Evolutionary conservation across 2,797 vertebrate species (phyloP).

Genomic region (Aulostomus chinensis): DNA sequence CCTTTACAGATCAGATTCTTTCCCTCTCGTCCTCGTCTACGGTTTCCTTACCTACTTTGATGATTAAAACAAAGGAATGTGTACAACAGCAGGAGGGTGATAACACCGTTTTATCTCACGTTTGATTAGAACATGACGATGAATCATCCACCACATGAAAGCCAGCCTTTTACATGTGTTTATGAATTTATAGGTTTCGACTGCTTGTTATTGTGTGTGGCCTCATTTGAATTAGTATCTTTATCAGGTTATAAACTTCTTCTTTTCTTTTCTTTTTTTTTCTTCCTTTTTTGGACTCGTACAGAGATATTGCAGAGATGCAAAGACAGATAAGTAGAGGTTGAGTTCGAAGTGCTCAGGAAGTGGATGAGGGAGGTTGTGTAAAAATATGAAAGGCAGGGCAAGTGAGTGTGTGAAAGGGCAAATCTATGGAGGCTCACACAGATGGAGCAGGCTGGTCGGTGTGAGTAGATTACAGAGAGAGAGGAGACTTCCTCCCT

Average conservation of each 20-base stretch:
- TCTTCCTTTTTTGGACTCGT: no score
- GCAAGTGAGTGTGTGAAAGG: constrained; percentile 69
- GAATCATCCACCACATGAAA: constrained; percentile 40
- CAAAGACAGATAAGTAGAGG: constrained; percentile 56
- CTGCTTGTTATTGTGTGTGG: constrained; percentile 1
- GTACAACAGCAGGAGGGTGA: constrained; percentile 13
- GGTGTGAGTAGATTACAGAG: constrained; percentile 74
- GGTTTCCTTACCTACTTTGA: constrained; percentile 5
- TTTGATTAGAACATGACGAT: constrained; percentile 11
- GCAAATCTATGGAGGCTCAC: constrained; percentile 46
- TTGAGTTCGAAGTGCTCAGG: constrained; percentile 58
- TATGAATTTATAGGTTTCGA: constrained; percentile 44
- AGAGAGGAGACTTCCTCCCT: constrained; percentile 79
- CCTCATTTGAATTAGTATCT: constrained; percentile 31
- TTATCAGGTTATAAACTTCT: constrained; percentile 41
- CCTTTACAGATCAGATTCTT: constrained; percentile 49
- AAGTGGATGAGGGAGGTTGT: constrained; percentile 51
- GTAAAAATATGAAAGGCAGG: constrained; percentile 60
- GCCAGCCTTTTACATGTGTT: constrained; percentile 31
- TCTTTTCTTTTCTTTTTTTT: no score
- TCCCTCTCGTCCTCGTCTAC: constrained; percentile 21
- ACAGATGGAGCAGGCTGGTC: constrained; percentile 71
- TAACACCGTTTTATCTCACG: constrained; percentile 22
- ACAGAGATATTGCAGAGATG: constrained; percentile 38
- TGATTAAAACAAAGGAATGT: constrained; percentile 31